Percentiles rank a stretch among this genome's conserved stretches.
phyloP scores from a whole-genome alignment of 2,113 vertebrate species.

The Vidua macroura region DNA sequence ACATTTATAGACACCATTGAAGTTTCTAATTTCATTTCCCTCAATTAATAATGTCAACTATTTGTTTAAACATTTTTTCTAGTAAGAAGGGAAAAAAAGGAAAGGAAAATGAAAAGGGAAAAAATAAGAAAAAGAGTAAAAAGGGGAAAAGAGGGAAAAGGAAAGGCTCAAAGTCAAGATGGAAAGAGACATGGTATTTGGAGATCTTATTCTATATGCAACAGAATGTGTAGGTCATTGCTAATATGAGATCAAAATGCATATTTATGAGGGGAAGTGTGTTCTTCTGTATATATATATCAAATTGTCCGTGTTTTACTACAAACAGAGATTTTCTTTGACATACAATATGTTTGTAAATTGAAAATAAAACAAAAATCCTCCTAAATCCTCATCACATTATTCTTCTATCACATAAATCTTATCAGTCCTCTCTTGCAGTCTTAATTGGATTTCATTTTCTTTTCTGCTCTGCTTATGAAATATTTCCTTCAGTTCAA shows the following conservation, averaged over 20 bases:
- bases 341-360: neutral
- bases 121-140: neutral
- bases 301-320: neutral
- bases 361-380: neutral
- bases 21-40: neutral
- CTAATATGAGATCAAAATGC: neutral
- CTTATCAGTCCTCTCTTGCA: neutral
- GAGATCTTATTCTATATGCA: neutral
- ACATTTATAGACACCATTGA: neutral
- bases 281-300: neutral
- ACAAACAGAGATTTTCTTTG: neutral
- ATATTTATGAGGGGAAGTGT: neutral
- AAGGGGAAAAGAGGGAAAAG: neutral
- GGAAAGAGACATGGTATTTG: neutral
- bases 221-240: neutral
- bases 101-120: neutral
- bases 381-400: neutral
- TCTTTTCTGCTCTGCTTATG: neutral
- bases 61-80: neutral
- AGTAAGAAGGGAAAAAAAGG: fast-evolving
- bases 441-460: neutral
- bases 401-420: neutral
- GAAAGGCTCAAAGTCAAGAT: neutral
- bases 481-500: neutral
- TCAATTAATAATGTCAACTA: neutral